Evolutionary conservation across 2,797 vertebrate species (phyloP), one percentile per base, ranked within the genome.

Genomic region (Sorex maritimensis): DNA sequence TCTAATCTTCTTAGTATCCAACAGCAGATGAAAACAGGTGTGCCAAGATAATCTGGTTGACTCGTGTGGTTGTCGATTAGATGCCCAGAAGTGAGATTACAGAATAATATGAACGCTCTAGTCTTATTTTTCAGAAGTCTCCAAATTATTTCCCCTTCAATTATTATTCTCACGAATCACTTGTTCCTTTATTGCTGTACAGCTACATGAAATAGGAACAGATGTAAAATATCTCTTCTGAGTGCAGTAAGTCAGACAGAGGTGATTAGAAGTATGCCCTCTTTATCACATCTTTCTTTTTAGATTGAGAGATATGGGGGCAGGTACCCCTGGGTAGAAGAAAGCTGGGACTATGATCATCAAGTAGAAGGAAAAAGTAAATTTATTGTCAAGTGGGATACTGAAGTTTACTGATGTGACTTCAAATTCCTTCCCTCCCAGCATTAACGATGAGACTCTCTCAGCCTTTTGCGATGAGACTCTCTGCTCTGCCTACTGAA

Each of bases 341-440:
- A 46, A 88, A 72, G 6, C n/a, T 79, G 55, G n/a, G 19, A 23
- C 10, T 15, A 58, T 67, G 69, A 61, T 12, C 34, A 6, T 46
- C n/a, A 44, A 17, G 30, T 8, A 19, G 44, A 49, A 19, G 38
- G 30, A 30, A 55, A 68, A 28, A 23, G 21, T 75, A 38, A 61
- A 85, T 30, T 69, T 63, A 17, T 67, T n/a, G 6, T 23, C 74
- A n/a, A 58, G 38, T 0, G 63, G 44, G 78, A 63, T 79, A 23
- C 15, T 67, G 14, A n/a, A 26, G 55, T 44, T 84, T 77, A 24
- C n/a, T 78, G 30, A 67, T 30, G 79, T 14, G 30, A 8, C 68
- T 81, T 28, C 49, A 88, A 85, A 83, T 83, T 73, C 52, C 44
- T 71, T n/a, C 10, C 34, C 61, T 90, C 30, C 41, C 9, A 17